Conservation (phyloP, 2,797 vertebrate genomes). For the Acestrorhynchus altus region DNA sequence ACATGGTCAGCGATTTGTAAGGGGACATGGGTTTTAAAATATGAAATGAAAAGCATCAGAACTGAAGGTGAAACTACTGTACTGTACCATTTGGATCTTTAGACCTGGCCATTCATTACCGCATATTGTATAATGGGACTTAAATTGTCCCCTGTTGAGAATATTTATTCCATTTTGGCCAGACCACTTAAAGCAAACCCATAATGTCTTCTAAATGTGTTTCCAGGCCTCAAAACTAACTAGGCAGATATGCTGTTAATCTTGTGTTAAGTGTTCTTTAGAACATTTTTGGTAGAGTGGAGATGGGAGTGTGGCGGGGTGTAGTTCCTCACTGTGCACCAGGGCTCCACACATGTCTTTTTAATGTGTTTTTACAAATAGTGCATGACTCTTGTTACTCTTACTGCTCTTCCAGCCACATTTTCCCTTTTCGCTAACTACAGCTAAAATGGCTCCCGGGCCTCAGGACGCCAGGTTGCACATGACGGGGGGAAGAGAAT, state of each 20-base stretch:
- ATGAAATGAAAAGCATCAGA: background rate
- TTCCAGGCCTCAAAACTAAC: conserved; percentile 37
- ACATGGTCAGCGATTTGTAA: background rate
- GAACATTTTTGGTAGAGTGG: conserved; percentile 5
- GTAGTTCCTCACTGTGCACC: conserved; percentile 52
- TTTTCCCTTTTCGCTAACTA: conserved; percentile 88
- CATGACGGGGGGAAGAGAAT: conserved; percentile 84
- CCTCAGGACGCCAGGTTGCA: conserved; percentile 84
- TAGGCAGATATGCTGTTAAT: conserved; percentile 39
- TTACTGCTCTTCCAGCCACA: conserved; percentile 83
- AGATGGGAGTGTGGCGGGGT: conserved; percentile 35
- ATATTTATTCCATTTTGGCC: background rate
- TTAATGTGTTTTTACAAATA: conserved; percentile 75
- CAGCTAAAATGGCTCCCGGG: conserved; percentile 86
- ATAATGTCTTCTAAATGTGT: conserved; percentile 9
- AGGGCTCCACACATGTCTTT: conserved; percentile 54
- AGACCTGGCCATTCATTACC: background rate
- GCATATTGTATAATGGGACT: background rate
- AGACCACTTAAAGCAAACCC: conserved; percentile 4
- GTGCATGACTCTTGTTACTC: conserved; percentile 83
- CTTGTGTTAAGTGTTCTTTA: conserved; percentile 21
- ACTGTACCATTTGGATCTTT: background rate
- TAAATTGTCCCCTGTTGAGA: background rate
- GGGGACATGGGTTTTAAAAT: background rate
- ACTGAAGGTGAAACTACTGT: background rate